Percentiles rank a stretch among this genome's conserved stretches.
Evolutionary conservation across 2,113 vertebrate species (phyloP).

Genomic region (Rhinopithecus roxellana): DNA sequence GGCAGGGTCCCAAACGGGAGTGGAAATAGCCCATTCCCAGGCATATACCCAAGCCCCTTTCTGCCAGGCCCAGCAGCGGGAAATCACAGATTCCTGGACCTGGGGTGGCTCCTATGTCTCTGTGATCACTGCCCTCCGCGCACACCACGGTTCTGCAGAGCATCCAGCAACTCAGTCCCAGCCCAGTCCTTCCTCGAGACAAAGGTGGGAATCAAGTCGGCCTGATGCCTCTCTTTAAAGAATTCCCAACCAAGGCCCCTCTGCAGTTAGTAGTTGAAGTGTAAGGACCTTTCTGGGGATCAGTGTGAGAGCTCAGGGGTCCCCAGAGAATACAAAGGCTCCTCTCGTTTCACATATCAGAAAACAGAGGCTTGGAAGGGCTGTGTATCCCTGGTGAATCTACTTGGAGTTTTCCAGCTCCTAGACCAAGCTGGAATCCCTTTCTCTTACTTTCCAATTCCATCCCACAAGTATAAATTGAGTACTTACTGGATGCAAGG

Average conservation of each 20-base stretch:
- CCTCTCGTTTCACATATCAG: not conserved
- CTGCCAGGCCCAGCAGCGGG: too few species aligned
- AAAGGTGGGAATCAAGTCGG: not conserved
- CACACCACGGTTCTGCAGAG: fast-evolving
- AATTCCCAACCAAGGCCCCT: not conserved
- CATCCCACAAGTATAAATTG: too few species aligned
- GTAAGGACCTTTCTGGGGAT: not conserved
- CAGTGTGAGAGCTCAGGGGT: not conserved
- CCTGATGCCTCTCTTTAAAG: not conserved
- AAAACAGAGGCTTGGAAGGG: not conserved
- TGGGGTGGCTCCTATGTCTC: not conserved
- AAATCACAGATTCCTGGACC: not conserved
- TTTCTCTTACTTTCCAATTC: not conserved
- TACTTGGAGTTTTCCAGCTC: not conserved
- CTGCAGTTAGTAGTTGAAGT: not conserved
- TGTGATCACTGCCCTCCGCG: not conserved
- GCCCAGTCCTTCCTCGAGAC: not conserved
- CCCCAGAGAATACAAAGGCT: not conserved
- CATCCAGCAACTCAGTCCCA: not conserved
- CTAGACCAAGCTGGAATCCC: not conserved
- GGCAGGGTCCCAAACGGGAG: not conserved
- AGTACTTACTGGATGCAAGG: not conserved
- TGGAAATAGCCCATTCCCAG: not conserved
- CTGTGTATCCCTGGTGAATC: not conserved
- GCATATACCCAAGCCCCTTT: not conserved